Evolutionary conservation across 1,140 invertebrate genomes (phyloP).

Genomic region (Chironomus tepperi): DNA sequence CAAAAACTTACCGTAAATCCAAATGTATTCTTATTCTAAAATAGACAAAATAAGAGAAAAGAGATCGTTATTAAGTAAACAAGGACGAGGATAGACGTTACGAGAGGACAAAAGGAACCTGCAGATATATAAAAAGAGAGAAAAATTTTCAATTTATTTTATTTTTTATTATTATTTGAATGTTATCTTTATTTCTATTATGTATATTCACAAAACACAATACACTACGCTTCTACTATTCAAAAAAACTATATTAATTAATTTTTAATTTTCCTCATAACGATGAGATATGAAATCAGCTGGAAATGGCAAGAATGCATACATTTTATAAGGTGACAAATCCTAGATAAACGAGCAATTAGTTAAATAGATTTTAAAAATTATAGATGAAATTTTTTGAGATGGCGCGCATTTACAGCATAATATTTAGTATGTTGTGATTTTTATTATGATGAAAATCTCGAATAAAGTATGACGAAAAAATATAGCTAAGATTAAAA

Average conservation of each 20-base stretch:
- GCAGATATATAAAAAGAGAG: too few relatives aligned
- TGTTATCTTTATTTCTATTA: constrained; percentile 1
- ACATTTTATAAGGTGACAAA: neutral
- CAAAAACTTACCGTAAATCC: neutral
- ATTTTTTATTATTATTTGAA: neutral
- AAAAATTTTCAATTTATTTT: neutral
- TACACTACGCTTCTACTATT: constrained; percentile 13
- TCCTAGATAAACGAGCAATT: constrained; percentile 7
- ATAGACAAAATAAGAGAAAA: neutral
- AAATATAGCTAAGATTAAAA: neutral
- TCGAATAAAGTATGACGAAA: neutral
- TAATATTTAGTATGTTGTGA: neutral
- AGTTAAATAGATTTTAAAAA: neutral
- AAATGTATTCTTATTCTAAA: constrained; percentile 19
- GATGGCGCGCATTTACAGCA: neutral
- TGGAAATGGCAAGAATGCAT: neutral
- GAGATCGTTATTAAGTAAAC: neutral
- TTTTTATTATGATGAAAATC: neutral
- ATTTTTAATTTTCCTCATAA: neutral
- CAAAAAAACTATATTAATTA: neutral
- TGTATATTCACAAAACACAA: neutral
- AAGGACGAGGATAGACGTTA: too few relatives aligned
- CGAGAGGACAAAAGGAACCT: too few relatives aligned
- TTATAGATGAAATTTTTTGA: neutral
- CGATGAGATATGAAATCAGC: neutral